These are phyloP conservation scores for Bos javanicus DNA, from an alignment of 2,113 vertebrate genomes.

Conservation along the genomic window DNA sequence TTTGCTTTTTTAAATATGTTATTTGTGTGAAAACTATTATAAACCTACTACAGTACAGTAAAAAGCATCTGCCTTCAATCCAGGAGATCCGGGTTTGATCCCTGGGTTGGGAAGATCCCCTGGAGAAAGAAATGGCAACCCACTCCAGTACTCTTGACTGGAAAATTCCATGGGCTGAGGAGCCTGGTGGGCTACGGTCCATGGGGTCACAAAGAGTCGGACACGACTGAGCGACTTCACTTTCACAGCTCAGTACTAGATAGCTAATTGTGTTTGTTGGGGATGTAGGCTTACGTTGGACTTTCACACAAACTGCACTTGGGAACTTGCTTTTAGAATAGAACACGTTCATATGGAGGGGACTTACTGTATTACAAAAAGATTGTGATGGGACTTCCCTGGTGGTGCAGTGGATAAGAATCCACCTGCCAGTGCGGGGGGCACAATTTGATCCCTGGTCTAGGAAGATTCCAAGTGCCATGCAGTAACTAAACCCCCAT, in stretches of 20 bases:
- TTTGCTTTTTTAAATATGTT: not conserved
- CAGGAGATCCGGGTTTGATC: no score
- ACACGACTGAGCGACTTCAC: no score
- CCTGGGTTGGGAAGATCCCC: no score
- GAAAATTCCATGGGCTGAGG: no score
- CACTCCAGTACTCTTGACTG: no score
- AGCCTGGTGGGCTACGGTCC: fast-evolving
- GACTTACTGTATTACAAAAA: not conserved
- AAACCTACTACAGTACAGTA: not conserved
- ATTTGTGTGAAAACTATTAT: not conserved
- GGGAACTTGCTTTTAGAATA: not conserved
- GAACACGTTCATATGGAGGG: not conserved
- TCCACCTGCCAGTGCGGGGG: not conserved
- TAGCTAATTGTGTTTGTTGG: not conserved
- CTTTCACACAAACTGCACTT: not conserved
- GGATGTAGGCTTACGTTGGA: not conserved
- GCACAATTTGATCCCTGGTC: not conserved
- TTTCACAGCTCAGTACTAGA: not conserved
- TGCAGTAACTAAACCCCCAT: not conserved
- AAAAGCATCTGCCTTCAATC: no score
- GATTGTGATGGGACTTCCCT: not conserved
- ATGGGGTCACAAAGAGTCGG: no score
- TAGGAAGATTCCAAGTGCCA: not conserved
- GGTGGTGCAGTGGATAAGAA: not conserved
- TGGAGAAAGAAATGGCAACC: no score